Conservation (phyloP, 1,140 invertebrate genomes). For the Eufriesea mexicana region DNA sequence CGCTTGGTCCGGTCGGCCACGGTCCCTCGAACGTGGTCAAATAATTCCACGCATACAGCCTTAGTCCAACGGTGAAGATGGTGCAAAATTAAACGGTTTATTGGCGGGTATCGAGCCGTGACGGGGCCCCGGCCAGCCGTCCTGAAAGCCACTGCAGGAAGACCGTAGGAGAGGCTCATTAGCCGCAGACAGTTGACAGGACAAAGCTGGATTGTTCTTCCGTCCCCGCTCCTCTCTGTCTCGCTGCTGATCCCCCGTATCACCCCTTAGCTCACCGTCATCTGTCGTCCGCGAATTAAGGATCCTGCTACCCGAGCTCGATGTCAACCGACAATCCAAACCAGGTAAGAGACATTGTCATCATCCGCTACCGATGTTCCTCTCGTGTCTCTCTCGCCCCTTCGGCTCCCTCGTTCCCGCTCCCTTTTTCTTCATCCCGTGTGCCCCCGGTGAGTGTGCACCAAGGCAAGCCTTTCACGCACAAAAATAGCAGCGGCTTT, state of each 20-base stretch:
- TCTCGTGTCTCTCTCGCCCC: background rate
- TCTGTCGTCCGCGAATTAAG: constrained; percentile 54
- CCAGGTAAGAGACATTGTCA: constrained; percentile 59
- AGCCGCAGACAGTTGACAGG: constrained; percentile 62
- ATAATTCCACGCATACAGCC: background rate
- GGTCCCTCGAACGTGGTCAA: background rate
- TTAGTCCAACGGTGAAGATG: background rate
- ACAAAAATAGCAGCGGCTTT: constrained; percentile 67
- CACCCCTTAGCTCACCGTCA: constrained; percentile 16
- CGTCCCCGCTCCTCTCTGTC: background rate
- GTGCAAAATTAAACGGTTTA: constrained; percentile 59
- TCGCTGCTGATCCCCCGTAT: background rate
- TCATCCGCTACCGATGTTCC: constrained; percentile 56
- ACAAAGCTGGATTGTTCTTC: constrained; percentile 66
- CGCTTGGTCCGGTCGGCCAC: no score
- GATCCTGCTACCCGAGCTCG: constrained; percentile 32
- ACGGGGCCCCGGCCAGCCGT: constrained; percentile 11
- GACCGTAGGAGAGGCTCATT: constrained; percentile 62
- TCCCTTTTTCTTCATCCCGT: background rate
- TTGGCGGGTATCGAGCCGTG: constrained; percentile 63
- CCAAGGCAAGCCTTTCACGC: constrained; percentile 56
- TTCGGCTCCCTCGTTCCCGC: background rate
- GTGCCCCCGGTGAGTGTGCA: background rate
- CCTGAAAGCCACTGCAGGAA: constrained; percentile 43
- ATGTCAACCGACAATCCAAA: constrained; percentile 50